Conservation (phyloP, 2,888 invertebrate genomes). For the Pheosia gnoma region DNA sequence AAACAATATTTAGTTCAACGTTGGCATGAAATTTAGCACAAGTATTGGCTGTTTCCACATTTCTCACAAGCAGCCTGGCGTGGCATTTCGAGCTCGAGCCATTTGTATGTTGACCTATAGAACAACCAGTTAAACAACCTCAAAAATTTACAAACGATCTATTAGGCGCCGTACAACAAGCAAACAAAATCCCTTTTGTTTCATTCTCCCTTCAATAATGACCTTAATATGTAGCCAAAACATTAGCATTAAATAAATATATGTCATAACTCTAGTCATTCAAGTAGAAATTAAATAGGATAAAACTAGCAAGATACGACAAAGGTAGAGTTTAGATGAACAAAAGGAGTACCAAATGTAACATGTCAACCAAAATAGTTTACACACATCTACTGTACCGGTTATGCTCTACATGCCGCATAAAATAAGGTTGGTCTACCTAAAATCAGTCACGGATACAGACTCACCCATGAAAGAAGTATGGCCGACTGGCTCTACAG, state of each 20-base stretch:
- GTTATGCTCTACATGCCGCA: conserved; percentile 39
- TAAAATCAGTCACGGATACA: conserved; percentile 40
- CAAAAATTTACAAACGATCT: conserved; percentile 23
- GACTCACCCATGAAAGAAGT: conserved; percentile 67
- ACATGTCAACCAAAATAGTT: conserved; percentile 13
- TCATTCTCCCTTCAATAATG: conserved; percentile 16
- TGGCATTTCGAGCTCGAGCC: conserved; percentile 15
- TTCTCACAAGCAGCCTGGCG: neutral
- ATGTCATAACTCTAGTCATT: too few species aligned
- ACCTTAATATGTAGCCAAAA: neutral
- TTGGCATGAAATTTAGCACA: conserved; percentile 9
- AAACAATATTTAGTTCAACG: conserved; percentile 13
- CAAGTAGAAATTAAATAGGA: too few species aligned
- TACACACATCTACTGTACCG: conserved; percentile 12
- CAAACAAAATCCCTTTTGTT: conserved; percentile 14
- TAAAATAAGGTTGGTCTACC: conserved; percentile 39
- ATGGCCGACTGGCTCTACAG: conserved; percentile 52
- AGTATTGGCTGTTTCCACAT: conserved; percentile 16
- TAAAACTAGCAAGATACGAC: neutral
- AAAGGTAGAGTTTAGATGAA: neutral
- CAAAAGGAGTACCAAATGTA: conserved; percentile 6
- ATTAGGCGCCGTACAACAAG: conserved; percentile 10
- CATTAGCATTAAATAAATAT: too few species aligned
- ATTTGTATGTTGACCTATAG: conserved; percentile 28
- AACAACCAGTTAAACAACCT: conserved; percentile 19